Percentiles rank a stretch among this genome's conserved stretches.
Evolutionary conservation across 2,797 vertebrate genomes (phyloP).

Genomic region (Mormyrus proboscirostris): DNA sequence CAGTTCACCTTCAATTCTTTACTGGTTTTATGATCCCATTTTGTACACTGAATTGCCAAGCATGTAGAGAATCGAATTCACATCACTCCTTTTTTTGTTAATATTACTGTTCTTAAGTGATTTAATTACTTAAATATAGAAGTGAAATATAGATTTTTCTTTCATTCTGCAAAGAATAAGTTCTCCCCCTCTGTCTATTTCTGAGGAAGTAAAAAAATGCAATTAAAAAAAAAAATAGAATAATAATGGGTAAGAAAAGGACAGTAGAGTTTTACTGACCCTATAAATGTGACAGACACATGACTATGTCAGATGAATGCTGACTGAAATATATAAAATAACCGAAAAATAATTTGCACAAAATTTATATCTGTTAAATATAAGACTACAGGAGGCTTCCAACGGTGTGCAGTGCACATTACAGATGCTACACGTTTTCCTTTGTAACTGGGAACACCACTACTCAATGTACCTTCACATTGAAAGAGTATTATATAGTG

Average conservation of each 20-base stretch:
- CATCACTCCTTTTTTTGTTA: not conserved
- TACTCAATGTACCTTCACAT: not conserved
- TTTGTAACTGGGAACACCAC: not conserved
- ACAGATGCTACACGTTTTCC: not conserved
- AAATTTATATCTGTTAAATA: not conserved
- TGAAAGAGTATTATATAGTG: not conserved
- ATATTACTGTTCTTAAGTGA: not conserved
- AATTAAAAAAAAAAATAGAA: not conserved
- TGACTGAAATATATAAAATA: not conserved
- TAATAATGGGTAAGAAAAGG: not conserved
- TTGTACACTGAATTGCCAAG: not conserved
- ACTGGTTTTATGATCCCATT: not conserved
- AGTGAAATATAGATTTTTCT: not conserved
- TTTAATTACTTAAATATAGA: not conserved
- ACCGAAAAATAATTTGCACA: not conserved
- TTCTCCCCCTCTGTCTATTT: slow-evolving; percentile 38
- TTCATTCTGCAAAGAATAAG: slow-evolving; percentile 17
- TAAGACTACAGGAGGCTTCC: not conserved
- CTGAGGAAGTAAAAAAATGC: slow-evolving; percentile 9
- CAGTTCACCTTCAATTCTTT: not conserved
- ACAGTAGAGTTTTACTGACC: not conserved
- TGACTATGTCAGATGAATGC: not conserved
- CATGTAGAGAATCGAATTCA: not conserved
- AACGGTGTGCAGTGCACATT: not conserved
- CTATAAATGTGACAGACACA: not conserved